phyloP scores from a whole-genome alignment of 64 coral and sea anemone species.

The Pachyseris speciosa region DNA sequence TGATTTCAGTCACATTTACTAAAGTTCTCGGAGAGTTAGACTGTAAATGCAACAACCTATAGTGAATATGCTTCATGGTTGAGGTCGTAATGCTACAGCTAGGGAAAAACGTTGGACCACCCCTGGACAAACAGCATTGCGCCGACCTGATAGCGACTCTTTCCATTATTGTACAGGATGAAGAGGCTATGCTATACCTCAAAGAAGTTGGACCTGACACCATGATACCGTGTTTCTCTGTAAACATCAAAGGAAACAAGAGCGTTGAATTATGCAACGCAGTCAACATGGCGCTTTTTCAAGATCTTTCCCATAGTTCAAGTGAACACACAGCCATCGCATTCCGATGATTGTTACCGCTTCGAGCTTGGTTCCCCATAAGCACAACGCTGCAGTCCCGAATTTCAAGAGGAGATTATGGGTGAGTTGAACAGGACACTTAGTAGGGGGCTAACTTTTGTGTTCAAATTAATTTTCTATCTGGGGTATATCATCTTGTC shows the following conservation, averaged over 20 bases:
- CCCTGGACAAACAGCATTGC: too few species aligned
- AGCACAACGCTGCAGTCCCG: neutral
- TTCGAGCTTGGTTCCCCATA: neutral
- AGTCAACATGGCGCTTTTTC: conserved; percentile 16
- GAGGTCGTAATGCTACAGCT: neutral
- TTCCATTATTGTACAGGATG: conserved; percentile 7
- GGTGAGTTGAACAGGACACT: neutral
- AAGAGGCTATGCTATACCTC: conserved; percentile 18
- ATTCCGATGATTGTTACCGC: conserved; percentile 62
- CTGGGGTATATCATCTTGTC: too few species aligned
- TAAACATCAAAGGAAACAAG: conserved; percentile 44
- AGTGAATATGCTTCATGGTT: too few species aligned
- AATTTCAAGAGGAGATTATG: neutral
- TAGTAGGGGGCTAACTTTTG: neutral
- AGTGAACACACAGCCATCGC: conserved; percentile 41
- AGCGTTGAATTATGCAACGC: conserved; percentile 46
- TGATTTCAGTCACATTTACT: too few species aligned
- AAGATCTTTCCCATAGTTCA: neutral
- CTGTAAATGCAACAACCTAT: too few species aligned
- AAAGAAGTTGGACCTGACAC: conserved; percentile 47
- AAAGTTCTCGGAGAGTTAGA: too few species aligned
- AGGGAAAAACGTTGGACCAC: too few species aligned
- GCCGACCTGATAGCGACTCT: too few species aligned
- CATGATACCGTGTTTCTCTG: conserved; percentile 24
- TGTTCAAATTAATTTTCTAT: too few species aligned